phyloP scores from a whole-genome alignment of 2,888 invertebrate species.

The Pyrrhosoma nymphula region DNA sequence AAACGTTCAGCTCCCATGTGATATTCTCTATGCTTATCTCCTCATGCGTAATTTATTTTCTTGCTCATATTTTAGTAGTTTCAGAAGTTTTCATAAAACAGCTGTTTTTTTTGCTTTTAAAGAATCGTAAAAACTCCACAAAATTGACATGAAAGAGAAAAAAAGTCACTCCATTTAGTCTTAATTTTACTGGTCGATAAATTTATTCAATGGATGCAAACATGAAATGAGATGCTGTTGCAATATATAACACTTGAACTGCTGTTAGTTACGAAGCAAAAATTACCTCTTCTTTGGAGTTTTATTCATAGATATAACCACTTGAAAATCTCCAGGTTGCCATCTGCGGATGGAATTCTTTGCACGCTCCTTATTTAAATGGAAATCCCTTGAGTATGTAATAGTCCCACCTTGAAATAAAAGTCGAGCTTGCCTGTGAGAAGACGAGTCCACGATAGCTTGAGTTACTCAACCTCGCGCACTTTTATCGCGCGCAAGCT shows the following conservation, averaged over 20 bases:
- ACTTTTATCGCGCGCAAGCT: slow-evolving; percentile 4
- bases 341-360: background rate
- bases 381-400: background rate
- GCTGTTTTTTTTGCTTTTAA: no score
- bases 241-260: no score
- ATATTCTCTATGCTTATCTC: no score
- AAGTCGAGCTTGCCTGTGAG: background rate
- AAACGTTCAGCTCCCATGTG: background rate
- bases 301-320: background rate
- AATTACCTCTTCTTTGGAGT: no score
- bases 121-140: no score
- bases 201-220: no score
- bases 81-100: no score
- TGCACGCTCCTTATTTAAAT: background rate
- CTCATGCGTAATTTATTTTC: background rate
- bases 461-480: background rate
- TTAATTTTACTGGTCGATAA: no score
- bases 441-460: background rate
- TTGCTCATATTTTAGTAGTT: background rate
- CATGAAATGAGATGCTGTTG: no score
- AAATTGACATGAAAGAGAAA: no score
- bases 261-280: no score
- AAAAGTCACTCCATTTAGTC: no score
- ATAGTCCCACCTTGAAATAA: background rate
- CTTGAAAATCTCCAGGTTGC: background rate